Base-by-base conservation (phyloP, 1,140 invertebrate species). In the Dendroctonus valens region DNA sequence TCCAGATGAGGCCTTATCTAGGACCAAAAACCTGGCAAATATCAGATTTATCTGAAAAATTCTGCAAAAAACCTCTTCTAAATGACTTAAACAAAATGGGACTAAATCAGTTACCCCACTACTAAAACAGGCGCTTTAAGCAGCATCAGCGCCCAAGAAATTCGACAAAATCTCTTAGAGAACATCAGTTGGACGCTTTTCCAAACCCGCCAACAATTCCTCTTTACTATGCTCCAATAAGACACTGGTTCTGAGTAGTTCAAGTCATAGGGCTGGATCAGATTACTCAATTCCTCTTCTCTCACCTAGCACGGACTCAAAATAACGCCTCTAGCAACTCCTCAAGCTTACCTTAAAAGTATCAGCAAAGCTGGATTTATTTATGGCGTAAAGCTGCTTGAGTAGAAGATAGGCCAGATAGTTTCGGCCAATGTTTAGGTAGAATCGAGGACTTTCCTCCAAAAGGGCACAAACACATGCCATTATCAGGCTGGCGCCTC, bases 331-430 rank as follows among this genome's bases (percentile, higher is more conserved):
- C 12, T 2, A 46, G 4, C 8, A 11, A 1, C 8, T 5, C 12
- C 8, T 46, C 26, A 7, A 53, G 5, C 39, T 14, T 41, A 75
- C 67, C 14, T 70, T 50, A 59, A 73, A 75, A 44, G 60, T 69
- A 14, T 73, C 70, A 7, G 68, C 67, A 62, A 70, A 74, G 50
- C 69, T 74, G 1, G 74, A 75, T 12, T 72, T 74, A 54, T 76
- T 76, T 9, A 76, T 74, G 37, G 74, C 73, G 49, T 69, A 77
- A 7, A 76, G 67, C 62, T 75, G 69, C 38, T 73, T 74, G 2
- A 77, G 37, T 6, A 69, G 64, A 38, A 69, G 49, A 9, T 71
- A 12, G 0, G 74, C 73, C 51, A 75, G 57, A 38, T 70, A 64
- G 26, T 65, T 46, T 41, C 68, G 64, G 7, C 67, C 67, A 7